These are phyloP conservation scores for Merluccius polli DNA, from an alignment of 2,797 vertebrate species.

Conservation along the genomic window DNA sequence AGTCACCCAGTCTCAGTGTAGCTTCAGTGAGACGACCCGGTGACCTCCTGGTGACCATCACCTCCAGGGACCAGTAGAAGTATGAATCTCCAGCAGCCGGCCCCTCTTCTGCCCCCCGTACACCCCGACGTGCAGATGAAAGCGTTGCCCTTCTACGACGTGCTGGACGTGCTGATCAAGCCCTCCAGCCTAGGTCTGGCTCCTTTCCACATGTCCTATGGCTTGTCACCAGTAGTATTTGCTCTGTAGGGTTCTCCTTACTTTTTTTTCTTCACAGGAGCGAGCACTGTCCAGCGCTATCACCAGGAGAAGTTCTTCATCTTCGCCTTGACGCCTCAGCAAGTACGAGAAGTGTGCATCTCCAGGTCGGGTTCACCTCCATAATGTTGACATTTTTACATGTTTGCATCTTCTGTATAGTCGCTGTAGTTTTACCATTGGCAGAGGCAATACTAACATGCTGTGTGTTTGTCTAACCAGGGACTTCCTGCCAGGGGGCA, in stretches of 20 bases:
- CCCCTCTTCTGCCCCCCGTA: constrained; percentile 85
- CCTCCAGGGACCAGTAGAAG: constrained; percentile 59
- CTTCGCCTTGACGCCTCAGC: constrained; percentile 96
- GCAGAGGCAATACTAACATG: background rate
- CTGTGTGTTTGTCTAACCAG: constrained; percentile 55
- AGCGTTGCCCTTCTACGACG: constrained; percentile 91
- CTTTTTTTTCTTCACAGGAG: constrained; percentile 67
- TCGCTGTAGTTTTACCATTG: background rate
- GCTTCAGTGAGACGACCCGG: background rate
- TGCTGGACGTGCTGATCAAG: constrained; percentile 93
- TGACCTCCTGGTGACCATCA: background rate
- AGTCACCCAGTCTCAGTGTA: constrained; percentile 44
- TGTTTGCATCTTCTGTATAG: background rate
- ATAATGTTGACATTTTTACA: background rate
- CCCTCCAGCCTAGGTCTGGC: constrained; percentile 92
- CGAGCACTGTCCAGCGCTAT: constrained; percentile 87
- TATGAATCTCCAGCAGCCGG: constrained; percentile 90
- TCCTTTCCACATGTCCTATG: background rate
- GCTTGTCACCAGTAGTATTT: background rate
- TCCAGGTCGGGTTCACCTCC: constrained; percentile 81
- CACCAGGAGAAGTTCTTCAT: constrained; percentile 98
- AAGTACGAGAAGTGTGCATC: constrained; percentile 97
- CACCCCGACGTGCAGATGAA: constrained; percentile 98
- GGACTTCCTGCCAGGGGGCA: constrained; percentile 93
- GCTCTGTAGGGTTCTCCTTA: background rate